phyloP scores from a whole-genome alignment of 2,888 invertebrate species.

The Lasioglossum calceatum region DNA sequence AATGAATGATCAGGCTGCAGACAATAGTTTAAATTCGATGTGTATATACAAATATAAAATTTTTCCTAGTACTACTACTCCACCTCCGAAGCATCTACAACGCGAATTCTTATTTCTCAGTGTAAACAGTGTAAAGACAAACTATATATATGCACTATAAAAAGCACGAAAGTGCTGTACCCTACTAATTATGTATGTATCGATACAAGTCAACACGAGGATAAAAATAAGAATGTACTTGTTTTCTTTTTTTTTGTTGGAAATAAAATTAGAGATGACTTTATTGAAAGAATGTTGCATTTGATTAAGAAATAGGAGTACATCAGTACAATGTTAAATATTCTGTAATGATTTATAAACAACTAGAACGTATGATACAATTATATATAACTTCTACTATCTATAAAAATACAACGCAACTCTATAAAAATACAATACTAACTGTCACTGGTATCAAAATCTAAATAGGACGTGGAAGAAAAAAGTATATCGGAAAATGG shows the following conservation, averaged over 20 bases:
- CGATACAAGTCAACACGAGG: slow-evolving; percentile 27
- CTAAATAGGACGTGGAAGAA: slow-evolving; percentile 75
- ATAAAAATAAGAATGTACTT: slow-evolving; percentile 45
- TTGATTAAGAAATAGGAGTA: slow-evolving; percentile 67
- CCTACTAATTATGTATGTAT: slow-evolving; percentile 14
- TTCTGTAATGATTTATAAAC: slow-evolving; percentile 72
- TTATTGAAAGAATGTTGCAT: slow-evolving; percentile 65
- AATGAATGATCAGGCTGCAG: slow-evolving; percentile 10
- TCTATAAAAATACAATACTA: slow-evolving; percentile 83
- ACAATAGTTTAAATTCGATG: neutral
- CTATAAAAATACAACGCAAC: slow-evolving; percentile 82
- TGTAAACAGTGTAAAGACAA: slow-evolving; percentile 10
- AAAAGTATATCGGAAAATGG: slow-evolving; percentile 64
- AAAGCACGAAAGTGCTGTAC: slow-evolving; percentile 15
- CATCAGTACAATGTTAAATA: slow-evolving; percentile 70
- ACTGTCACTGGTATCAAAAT: slow-evolving; percentile 80
- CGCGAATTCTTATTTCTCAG: slow-evolving; percentile 15
- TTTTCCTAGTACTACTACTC: slow-evolving; percentile 3
- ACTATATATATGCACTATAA: slow-evolving; percentile 12
- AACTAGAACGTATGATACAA: slow-evolving; percentile 75
- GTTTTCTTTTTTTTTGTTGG: slow-evolving; percentile 38
- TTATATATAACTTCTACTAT: slow-evolving; percentile 76
- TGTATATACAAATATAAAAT: slow-evolving; percentile 1
- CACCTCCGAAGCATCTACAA: slow-evolving; percentile 11
- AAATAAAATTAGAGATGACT: slow-evolving; percentile 66